Base-by-base conservation (phyloP, 2,113 vertebrate species). In the Camelus bactrianus region DNA sequence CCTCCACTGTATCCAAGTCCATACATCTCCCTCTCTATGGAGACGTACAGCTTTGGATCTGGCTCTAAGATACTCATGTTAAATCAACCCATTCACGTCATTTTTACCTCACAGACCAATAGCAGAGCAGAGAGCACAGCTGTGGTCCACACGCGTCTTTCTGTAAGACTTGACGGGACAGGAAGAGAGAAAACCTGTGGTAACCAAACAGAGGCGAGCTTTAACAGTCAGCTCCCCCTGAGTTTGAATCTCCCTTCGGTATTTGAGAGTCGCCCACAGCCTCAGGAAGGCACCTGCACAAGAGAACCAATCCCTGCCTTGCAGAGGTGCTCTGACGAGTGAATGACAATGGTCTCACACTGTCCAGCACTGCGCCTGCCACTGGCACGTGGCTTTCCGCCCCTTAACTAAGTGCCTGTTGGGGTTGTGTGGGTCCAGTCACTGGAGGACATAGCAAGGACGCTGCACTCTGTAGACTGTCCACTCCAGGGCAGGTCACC, bases 341-440 rank as follows among this genome's bases (percentile, higher is more conserved):
- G 46, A 48, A 46, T 6, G 2, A 13, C 64, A 26, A 30, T 38
- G 82, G 26, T 38, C 65, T 56, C 56, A 52, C 14, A 32, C 64
- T 3, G 11, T 3, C 64, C 26, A 81, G 30, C 5, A 14, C 19
- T 4, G 9, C 48, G 30, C 70, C 17, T 67, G 24, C 58, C 28
- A 20, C 9, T 2, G 28, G 46, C 0, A 9, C 13, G 28, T 1
- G 42, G 32, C 64, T 24, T 24, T 69, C 50, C 12, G 16, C 28
- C n/a, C 26, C 22, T 2, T 8, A 42, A 42, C 38, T 3, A 17
- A 9, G 65, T 17, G 1, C 32, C 2, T 0, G 8, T 6, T 24
- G 35, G 72, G 1, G 13, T 28, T 24, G 16, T 42, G 1, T 8
- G 35, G 60, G 35, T 22, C 11, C 9, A 19, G n/a, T 50, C 38